Conservation (phyloP, 2,113 vertebrate species). For the Lathamus discolor region DNA sequence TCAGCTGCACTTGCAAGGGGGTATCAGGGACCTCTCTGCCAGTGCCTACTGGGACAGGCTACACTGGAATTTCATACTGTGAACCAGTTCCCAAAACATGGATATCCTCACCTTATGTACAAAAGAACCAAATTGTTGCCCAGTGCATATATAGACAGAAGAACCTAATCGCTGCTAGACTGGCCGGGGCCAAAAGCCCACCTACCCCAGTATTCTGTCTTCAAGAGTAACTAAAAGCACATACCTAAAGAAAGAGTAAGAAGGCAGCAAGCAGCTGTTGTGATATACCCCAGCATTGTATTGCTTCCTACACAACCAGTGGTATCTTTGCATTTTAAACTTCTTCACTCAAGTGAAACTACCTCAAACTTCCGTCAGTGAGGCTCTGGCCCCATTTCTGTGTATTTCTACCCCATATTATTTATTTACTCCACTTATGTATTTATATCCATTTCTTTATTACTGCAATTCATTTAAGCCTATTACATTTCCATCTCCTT, state of each 20-base stretch:
- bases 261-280: neutral
- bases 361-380: neutral
- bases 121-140: neutral
- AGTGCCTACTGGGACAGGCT: neutral
- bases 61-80: neutral
- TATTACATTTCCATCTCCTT: neutral
- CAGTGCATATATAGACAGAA: neutral
- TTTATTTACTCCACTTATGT: neutral
- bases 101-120: neutral
- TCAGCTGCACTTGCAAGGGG: neutral
- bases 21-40: neutral
- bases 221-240: neutral
- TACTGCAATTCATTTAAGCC: neutral
- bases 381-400: neutral
- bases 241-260: neutral
- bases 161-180: neutral
- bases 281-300: neutral
- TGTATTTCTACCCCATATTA: neutral
- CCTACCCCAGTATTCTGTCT: neutral
- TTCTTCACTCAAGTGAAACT: neutral
- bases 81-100: neutral
- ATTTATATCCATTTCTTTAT: neutral
- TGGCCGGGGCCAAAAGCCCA: neutral
- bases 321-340: neutral
- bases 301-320: neutral